These are phyloP conservation scores for Astreopora myriophthalma DNA, from an alignment of 64 coral and sea anemone species.

Conservation along the genomic window DNA sequence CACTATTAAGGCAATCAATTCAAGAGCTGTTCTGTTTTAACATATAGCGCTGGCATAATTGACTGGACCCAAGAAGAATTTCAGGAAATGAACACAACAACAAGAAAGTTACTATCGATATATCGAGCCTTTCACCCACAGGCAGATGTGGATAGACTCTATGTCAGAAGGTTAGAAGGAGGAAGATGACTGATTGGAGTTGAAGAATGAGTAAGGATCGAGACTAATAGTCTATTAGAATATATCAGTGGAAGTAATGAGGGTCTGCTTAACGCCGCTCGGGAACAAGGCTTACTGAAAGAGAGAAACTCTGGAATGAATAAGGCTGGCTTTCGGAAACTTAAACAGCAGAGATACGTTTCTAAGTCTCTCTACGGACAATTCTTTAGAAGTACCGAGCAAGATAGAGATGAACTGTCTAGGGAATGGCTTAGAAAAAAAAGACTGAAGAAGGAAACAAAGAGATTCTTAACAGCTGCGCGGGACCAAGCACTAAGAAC, in stretches of 20 bases:
- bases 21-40: slow-evolving; percentile 23
- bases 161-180: neutral
- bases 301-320: too few species aligned
- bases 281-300: neutral
- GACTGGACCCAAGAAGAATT: neutral
- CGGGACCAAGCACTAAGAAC: too few species aligned
- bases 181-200: neutral
- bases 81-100: neutral
- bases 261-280: neutral
- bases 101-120: neutral
- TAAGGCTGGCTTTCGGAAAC: too few species aligned
- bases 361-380: too few species aligned
- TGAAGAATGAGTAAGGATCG: neutral
- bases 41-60: neutral
- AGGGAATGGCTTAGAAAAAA: too few species aligned
- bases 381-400: too few species aligned
- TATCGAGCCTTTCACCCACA: neutral
- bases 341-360: too few species aligned
- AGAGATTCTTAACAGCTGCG: too few species aligned
- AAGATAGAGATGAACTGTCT: too few species aligned
- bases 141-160: neutral
- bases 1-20: slow-evolving; percentile 3
- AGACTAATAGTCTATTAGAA: neutral
- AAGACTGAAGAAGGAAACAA: too few species aligned
- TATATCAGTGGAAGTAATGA: too few species aligned